These are phyloP conservation scores for Drosophila kikkawai DNA, from an alignment of 1,140 invertebrate species.

Conservation along the genomic window DNA sequence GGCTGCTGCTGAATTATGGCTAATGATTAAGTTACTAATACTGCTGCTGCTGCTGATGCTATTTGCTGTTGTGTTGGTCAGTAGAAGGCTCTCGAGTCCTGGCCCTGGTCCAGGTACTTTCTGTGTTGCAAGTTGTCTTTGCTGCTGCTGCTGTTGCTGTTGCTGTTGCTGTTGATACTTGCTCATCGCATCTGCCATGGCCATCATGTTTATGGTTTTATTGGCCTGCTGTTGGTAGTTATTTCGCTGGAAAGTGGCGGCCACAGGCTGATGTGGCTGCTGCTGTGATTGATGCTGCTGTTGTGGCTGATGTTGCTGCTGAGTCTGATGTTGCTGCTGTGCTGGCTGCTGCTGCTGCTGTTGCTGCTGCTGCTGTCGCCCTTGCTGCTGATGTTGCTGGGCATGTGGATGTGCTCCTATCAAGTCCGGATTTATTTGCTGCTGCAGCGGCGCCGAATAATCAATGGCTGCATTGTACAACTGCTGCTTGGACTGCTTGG, in stretches of 20 bases:
- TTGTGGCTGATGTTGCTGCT: slow-evolving; percentile 44
- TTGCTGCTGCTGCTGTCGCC: slow-evolving; percentile 62
- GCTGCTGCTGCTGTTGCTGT: slow-evolving; percentile 54
- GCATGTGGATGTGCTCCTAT: slow-evolving; percentile 82
- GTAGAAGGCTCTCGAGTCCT: slow-evolving; percentile 45
- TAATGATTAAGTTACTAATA: slow-evolving; percentile 85
- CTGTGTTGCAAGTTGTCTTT: slow-evolving; percentile 17
- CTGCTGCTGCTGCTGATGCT: slow-evolving; percentile 68
- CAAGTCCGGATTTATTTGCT: slow-evolving; percentile 81
- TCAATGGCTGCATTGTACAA: slow-evolving; percentile 78
- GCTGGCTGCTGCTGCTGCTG: slow-evolving; percentile 33
- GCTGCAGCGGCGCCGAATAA: slow-evolving; percentile 80
- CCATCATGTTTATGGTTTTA: slow-evolving; percentile 63
- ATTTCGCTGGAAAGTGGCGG: slow-evolving; percentile 21
- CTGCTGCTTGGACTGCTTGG: slow-evolving; percentile 53
- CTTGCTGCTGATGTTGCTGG: slow-evolving; percentile 77
- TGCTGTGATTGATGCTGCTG: slow-evolving; percentile 38
- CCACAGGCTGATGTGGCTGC: slow-evolving; percentile 42
- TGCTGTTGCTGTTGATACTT: slow-evolving; percentile 67
- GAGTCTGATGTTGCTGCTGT: slow-evolving; percentile 26
- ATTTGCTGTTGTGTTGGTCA: slow-evolving; percentile 52
- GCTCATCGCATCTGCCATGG: slow-evolving; percentile 72
- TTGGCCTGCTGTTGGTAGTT: slow-evolving; percentile 49
- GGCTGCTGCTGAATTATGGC: slow-evolving; percentile 76
- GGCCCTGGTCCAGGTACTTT: slow-evolving; percentile 1